Conservation (phyloP, 2,888 invertebrate species). For the Steinernema scapterisci region DNA sequence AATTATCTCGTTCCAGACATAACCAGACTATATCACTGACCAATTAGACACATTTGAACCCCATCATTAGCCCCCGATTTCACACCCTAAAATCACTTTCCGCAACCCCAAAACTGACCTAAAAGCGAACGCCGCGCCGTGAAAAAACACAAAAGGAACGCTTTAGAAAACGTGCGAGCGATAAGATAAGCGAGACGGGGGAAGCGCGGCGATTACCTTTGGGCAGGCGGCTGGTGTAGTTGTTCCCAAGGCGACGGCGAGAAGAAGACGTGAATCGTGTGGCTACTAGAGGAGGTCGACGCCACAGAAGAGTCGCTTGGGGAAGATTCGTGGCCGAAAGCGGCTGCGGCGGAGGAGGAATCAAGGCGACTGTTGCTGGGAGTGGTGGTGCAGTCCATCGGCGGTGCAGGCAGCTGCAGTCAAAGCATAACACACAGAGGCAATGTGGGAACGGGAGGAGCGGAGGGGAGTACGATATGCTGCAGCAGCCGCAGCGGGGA, state of each 20-base stretch:
- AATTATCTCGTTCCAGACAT: too few relatives aligned
- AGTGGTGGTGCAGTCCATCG: too few relatives aligned
- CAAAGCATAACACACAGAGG: neutral
- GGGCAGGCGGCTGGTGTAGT: neutral
- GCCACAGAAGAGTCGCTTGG: neutral
- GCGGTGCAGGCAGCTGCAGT: too few relatives aligned
- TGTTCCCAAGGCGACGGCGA: constrained; percentile 14
- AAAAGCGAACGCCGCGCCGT: too few relatives aligned
- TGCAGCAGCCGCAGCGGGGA: neutral
- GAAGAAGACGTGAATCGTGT: constrained; percentile 4
- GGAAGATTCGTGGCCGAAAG: neutral
- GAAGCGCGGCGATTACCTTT: neutral
- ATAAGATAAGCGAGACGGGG: too few relatives aligned
- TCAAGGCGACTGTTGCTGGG: neutral
- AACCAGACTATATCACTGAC: too few relatives aligned
- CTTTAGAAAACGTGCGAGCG: too few relatives aligned
- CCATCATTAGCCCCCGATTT: too few relatives aligned
- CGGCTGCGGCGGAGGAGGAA: neutral
- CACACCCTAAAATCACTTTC: too few relatives aligned
- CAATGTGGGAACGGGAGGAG: neutral
- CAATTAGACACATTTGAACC: too few relatives aligned
- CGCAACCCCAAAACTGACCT: too few relatives aligned
- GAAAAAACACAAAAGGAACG: too few relatives aligned
- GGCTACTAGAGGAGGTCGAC: neutral
- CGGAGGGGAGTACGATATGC: neutral